These are phyloP conservation scores for Oscheius myriophilus DNA, from an alignment of 2,888 invertebrate species.

Conservation along the genomic window DNA sequence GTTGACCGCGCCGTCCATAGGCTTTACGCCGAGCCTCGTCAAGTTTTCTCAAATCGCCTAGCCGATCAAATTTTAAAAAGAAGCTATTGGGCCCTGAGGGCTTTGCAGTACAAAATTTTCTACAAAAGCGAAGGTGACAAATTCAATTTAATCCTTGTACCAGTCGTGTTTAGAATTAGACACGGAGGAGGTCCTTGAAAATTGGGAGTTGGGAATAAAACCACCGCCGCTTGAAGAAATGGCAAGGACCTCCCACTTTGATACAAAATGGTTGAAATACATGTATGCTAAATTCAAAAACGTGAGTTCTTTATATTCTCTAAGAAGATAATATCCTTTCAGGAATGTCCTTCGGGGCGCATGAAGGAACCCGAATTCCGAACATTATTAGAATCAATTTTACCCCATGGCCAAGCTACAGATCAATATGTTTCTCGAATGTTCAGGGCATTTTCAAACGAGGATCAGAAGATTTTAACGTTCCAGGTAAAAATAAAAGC, in stretches of 20 bases:
- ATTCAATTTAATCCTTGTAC: not conserved
- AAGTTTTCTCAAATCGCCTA: constrained; percentile 37
- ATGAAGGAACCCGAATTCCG: constrained; percentile 61
- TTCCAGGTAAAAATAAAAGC: constrained; percentile 40
- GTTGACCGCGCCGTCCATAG: constrained; percentile 56
- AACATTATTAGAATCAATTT: constrained; percentile 43
- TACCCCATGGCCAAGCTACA: constrained; percentile 50
- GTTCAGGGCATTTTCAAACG: constrained; percentile 43
- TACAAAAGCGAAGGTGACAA: constrained; percentile 59
- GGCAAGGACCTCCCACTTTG: constrained; percentile 39
- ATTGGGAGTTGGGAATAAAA: constrained; percentile 53
- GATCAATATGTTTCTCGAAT: constrained; percentile 54
- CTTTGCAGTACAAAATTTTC: constrained; percentile 58
- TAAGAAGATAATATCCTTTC: constrained; percentile 5
- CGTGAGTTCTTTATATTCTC: constrained; percentile 38
- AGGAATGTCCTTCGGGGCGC: constrained; percentile 67
- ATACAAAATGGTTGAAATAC: constrained; percentile 63
- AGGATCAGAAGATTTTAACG: constrained; percentile 48
- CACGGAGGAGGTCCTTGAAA: constrained; percentile 51
- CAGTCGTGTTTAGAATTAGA: constrained; percentile 45
- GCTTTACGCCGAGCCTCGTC: constrained; percentile 49
- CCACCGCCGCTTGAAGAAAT: constrained; percentile 45
- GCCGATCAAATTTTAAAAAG: constrained; percentile 49
- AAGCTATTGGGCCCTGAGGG: constrained; percentile 56
- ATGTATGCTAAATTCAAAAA: constrained; percentile 65